Evolutionary conservation across 1,140 invertebrate genomes (phyloP), one percentile per base, ranked within the genome.

Genomic region (Conus betulinus): DNA sequence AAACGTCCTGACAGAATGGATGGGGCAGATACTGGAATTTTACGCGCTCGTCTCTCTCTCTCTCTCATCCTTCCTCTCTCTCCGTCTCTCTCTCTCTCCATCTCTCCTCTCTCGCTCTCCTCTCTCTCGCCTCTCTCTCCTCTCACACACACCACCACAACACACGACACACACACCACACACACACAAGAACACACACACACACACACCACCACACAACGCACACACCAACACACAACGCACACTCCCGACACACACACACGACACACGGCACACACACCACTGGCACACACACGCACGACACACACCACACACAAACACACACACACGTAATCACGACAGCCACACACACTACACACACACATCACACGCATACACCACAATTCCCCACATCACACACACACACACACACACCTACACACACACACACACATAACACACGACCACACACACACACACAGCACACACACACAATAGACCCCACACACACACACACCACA

Each of bases 121-220:
- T n/a, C n/a, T n/a, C n/a, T n/a, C n/a, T n/a, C n/a, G n/a, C n/a
- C 39, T 51, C 78, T 11, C 78, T 10, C 39, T 10, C 78, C 79
- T 10, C 67, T 10, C 67, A 71, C 67, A 71, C 67, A 71, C 67
- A 20, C 67, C 67, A 20, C 67, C 67, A 20, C 67, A 20, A n/a
- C 67, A 20, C 67, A 20, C 67, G n/a, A 20, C 67, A 71, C 67
- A 71, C 67, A 71, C 67, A 71, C 67, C n/a, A 71, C 67, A 71
- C 67, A 71, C 67, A 71, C 67, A 71, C 67, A 71, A 7, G 20
- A 7, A 71, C 67, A 71, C 67, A 71, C 67, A 71, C 67, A 71
- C 67, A 71, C 67, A 71, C 67, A 71, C 67, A 71, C 67, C 67
- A 71, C n/a, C n/a, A 71, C n/a, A 71, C 67, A 71, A n/a, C 17